Conservation (phyloP, 2,888 invertebrate species). For the Aporophyla lueneburgensis region DNA sequence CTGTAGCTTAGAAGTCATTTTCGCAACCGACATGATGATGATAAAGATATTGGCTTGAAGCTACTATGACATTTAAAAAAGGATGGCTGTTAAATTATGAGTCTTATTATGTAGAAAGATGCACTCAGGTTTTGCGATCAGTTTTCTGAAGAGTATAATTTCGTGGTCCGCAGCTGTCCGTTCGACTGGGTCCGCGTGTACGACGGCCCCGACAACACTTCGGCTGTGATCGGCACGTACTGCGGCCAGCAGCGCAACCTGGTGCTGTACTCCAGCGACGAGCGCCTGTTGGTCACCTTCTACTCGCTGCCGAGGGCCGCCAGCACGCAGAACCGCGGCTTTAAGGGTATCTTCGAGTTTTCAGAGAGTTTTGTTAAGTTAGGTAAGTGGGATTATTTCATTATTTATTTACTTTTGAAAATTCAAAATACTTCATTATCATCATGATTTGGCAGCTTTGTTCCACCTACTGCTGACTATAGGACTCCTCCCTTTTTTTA, state of each 20-base stretch:
- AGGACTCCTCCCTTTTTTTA: too few relatives aligned
- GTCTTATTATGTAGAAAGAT: too few relatives aligned
- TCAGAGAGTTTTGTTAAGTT: conserved; percentile 99
- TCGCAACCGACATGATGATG: not conserved
- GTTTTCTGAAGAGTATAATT: too few relatives aligned
- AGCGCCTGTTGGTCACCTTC: conserved; percentile 97
- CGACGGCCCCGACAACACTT: conserved; percentile 97
- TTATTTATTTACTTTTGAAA: too few relatives aligned
- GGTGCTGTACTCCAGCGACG: conserved; percentile 98
- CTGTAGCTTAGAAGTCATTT: not conserved
- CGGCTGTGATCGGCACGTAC: conserved; percentile 98
- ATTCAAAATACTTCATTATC: not conserved
- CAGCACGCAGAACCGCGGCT: conserved; percentile 99
- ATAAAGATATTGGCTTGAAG: too few relatives aligned
- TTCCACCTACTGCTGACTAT: not conserved
- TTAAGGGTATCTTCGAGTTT: conserved; percentile 99
- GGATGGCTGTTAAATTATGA: too few relatives aligned
- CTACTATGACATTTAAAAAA: too few relatives aligned
- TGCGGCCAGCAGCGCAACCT: conserved; percentile 99
- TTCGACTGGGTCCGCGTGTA: conserved; percentile 99
- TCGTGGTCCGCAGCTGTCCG: conserved; percentile 95
- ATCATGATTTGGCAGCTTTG: not conserved
- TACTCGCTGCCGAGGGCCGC: conserved; percentile 97
- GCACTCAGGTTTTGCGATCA: too few relatives aligned
- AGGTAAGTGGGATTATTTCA: conserved; percentile 92